phyloP scores from a whole-genome alignment of 2,888 invertebrate genomes.

The Parelbella ahira region DNA sequence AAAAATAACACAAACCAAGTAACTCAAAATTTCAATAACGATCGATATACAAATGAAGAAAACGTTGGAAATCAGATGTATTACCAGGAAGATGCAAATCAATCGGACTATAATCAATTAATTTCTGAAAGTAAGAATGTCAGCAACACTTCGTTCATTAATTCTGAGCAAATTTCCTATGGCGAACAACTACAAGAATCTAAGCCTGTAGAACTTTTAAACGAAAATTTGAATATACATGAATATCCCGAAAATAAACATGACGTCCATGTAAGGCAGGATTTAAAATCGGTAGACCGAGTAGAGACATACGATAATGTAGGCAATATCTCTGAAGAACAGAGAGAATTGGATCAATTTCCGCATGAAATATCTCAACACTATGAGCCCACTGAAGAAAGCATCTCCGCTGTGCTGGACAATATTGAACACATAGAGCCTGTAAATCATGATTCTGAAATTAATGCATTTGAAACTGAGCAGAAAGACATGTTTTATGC shows the following conservation, averaged over 20 bases:
- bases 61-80: neutral
- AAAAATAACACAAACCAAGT: constrained; percentile 9
- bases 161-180: no score
- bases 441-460: constrained; percentile 33
- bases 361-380: neutral
- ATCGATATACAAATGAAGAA: neutral
- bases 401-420: neutral
- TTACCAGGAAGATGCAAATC: neutral
- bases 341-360: no score
- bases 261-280: neutral
- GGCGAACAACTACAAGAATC: no score
- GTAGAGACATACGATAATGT: neutral
- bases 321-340: neutral
- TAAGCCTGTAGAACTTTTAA: no score
- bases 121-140: no score
- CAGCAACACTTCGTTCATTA: no score
- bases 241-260: neutral
- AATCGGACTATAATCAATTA: neutral
- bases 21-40: constrained; percentile 4
- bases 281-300: neutral
- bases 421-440: neutral
- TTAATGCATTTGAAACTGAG: constrained; percentile 52
- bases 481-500: constrained; percentile 55
- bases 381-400: constrained; percentile 1
- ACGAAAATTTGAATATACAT: no score